phyloP scores from a whole-genome alignment of 2,797 vertebrate species.

The Semaprochilodus insignis region DNA sequence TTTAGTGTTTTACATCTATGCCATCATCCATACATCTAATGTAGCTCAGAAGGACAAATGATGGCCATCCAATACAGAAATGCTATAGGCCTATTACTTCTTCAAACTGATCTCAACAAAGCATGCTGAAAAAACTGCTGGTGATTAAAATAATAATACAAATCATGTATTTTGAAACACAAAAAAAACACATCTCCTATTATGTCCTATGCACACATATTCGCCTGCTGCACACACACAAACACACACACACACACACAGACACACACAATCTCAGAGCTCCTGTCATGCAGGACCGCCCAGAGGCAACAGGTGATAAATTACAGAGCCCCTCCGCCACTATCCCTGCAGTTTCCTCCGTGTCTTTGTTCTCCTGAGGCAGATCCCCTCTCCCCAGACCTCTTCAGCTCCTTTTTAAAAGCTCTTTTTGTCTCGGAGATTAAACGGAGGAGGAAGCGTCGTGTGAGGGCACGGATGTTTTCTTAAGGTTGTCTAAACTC shows the following conservation, averaged over 20 bases:
- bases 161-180: not conserved
- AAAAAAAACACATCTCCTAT: slow-evolving; percentile 6
- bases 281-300: slow-evolving; percentile 62
- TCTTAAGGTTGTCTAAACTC: slow-evolving; percentile 77
- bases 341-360: slow-evolving; percentile 76
- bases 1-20: not conserved
- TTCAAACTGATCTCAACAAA: not conserved
- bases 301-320: slow-evolving; percentile 82
- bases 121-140: not conserved
- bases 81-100: not conserved
- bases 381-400: slow-evolving; percentile 58
- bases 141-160: not conserved
- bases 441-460: slow-evolving; percentile 77
- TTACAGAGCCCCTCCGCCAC: slow-evolving; percentile 74
- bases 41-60: not conserved
- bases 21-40: not conserved
- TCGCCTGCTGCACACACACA: slow-evolving; percentile 39
- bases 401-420: slow-evolving; percentile 68
- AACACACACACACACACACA: slow-evolving; percentile 39
- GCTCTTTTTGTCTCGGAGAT: slow-evolving; percentile 75
- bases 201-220: slow-evolving; percentile 19
- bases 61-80: not conserved
- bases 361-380: slow-evolving; percentile 78
- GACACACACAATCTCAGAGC: slow-evolving; percentile 56
- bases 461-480: slow-evolving; percentile 82